These are phyloP conservation scores for Brachyptera putata DNA, from an alignment of 2,888 invertebrate genomes.

Conservation along the genomic window DNA sequence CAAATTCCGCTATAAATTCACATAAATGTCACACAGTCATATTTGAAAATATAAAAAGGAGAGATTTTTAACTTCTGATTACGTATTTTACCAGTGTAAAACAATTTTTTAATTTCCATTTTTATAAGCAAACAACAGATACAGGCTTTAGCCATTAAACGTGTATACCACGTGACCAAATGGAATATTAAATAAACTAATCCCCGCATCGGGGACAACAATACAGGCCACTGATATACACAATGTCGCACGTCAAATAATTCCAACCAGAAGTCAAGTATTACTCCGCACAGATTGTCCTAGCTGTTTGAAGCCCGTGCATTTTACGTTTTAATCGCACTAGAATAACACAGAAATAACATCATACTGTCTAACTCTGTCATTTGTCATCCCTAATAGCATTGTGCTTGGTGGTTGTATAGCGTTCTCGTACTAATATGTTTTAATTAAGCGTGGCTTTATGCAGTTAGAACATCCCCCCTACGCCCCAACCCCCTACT, in stretches of 20 bases:
- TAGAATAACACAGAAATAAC: constrained; percentile 27
- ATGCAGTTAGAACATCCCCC: constrained; percentile 39
- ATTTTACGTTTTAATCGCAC: constrained; percentile 30
- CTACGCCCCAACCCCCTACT: constrained; percentile 18
- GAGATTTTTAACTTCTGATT: neutral
- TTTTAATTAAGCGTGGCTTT: constrained; percentile 34
- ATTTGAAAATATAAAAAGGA: no score
- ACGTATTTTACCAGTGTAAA: constrained; percentile 5
- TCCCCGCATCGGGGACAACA: neutral
- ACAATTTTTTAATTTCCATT: neutral
- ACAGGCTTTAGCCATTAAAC: neutral
- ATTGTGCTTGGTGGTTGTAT: constrained; percentile 31
- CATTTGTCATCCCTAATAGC: constrained; percentile 33
- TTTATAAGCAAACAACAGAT: neutral
- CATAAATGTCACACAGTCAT: no score
- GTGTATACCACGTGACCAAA: neutral
- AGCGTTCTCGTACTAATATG: constrained; percentile 33
- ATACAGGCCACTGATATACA: no score
- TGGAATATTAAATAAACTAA: neutral
- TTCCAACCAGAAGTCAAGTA: neutral
- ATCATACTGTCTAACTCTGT: constrained; percentile 22
- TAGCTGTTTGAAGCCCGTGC: no score
- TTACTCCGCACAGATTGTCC: neutral
- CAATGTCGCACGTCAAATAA: neutral
- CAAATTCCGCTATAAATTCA: no score